Conservation (phyloP, 2,888 invertebrate species). For the Andrena flavipes region DNA sequence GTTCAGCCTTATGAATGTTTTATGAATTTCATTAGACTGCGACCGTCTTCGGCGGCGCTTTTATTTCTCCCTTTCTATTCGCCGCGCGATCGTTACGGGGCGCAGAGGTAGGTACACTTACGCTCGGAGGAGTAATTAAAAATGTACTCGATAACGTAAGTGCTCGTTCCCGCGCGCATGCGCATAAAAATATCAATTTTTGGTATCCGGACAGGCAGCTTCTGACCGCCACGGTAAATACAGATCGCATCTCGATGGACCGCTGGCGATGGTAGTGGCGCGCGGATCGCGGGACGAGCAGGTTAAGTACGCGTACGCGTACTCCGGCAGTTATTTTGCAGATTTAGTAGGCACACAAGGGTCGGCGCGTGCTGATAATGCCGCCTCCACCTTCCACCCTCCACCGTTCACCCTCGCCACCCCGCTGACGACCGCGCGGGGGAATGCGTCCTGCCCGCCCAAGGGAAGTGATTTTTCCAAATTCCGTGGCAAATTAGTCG, state of each 20-base stretch:
- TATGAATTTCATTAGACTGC: slow-evolving; percentile 40
- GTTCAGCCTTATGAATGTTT: slow-evolving; percentile 43
- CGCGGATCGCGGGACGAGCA: slow-evolving; percentile 11
- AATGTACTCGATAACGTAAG: not conserved
- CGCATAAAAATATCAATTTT: not conserved
- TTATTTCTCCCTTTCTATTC: not conserved
- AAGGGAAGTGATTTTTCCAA: slow-evolving; percentile 62
- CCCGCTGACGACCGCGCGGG: slow-evolving; percentile 37
- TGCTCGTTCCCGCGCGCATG: too few species aligned
- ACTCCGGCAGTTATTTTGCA: slow-evolving; percentile 77
- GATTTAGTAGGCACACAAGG: slow-evolving; percentile 83
- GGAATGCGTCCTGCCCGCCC: slow-evolving; percentile 28
- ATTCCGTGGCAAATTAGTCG: slow-evolving; percentile 72
- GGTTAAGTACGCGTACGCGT: slow-evolving; percentile 45
- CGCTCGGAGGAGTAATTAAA: not conserved
- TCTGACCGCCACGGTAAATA: not conserved
- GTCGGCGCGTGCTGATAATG: slow-evolving; percentile 84
- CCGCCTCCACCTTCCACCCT: slow-evolving; percentile 71
- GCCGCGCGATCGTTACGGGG: not conserved
- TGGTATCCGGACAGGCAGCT: not conserved
- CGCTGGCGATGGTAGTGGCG: not conserved
- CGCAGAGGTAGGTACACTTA: not conserved
- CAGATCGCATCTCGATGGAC: not conserved
- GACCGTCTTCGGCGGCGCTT: not conserved
- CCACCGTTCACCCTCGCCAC: not conserved